A percentile compares a stretch with the other conserved stretches of the same genome.
phyloP scores from a whole-genome alignment of 2,113 vertebrate genomes.

The Cephalopholis sonnerati region DNA sequence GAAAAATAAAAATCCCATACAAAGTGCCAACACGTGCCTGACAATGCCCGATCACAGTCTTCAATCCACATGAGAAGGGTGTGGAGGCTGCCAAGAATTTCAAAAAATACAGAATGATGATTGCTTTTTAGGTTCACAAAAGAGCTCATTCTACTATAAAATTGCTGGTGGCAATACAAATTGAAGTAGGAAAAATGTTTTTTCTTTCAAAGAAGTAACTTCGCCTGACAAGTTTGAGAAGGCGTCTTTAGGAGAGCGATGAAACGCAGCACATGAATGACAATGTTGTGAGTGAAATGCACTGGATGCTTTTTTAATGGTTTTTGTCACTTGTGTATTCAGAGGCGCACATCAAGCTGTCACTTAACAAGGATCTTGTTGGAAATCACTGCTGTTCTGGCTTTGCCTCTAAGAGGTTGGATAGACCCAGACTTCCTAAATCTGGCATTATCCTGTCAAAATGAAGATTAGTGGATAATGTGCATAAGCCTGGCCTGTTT shows the following conservation, averaged over 20 bases:
- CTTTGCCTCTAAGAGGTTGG: constrained; percentile 30
- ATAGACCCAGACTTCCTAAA: constrained; percentile 43
- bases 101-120: constrained; percentile 56
- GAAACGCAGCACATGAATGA: constrained; percentile 52
- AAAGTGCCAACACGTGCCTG: constrained; percentile 26
- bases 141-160: constrained; percentile 54
- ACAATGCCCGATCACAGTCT: constrained; percentile 44
- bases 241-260: constrained; percentile 42
- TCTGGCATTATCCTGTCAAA: constrained; percentile 52
- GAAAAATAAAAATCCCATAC: constrained; percentile 19
- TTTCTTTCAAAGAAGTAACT: constrained; percentile 51
- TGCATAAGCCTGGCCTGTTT: constrained; percentile 32
- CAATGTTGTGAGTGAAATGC: constrained; percentile 43
- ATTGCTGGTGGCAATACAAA: constrained; percentile 46
- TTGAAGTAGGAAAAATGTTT: constrained; percentile 22
- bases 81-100: constrained; percentile 42
- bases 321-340: constrained; percentile 57
- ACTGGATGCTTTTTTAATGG: constrained; percentile 41
- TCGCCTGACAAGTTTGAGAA: constrained; percentile 57
- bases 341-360: constrained; percentile 55
- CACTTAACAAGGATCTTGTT: constrained; percentile 32
- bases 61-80: constrained; percentile 40
- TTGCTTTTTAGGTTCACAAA: constrained; percentile 54
- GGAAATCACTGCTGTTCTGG: constrained; percentile 45
- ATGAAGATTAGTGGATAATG: constrained; percentile 45